Base-by-base conservation (phyloP, 1,140 invertebrate species). In the Pseudachorutes palmiensis region DNA sequence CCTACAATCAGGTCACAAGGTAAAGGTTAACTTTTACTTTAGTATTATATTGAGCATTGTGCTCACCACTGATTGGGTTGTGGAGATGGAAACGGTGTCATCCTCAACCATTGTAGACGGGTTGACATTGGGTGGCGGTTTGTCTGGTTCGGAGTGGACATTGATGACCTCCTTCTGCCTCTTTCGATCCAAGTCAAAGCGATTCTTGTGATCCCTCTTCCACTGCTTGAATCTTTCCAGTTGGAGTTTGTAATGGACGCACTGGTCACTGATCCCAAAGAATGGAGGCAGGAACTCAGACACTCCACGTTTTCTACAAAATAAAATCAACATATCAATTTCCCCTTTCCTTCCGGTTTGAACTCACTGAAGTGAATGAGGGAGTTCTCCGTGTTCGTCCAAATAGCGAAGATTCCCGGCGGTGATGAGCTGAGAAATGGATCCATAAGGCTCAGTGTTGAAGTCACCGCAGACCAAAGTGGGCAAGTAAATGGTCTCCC, bases 401-500 rank as follows among this genome's bases (percentile, higher is more conserved):
- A 63, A 2, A 24, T 45, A 41, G 5, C 14, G 32, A 57, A 91
- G 78, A 48, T 78, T 74, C 24, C 90, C 90, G n/a, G 80, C 79
- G 0, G 81, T 83, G 51, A 94, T 77, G 57, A 93, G 85, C 60
- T 85, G 78, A 72, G 91, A 87, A 0, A 94, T 82, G 0, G 45
- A 19, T 51, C 49, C 67, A 49, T 85, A 76, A 0, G 89, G 87
- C 68, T 84, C 79, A 3, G 88, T 84, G 79, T 98, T 98, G 61
- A 97, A 89, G 78, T 98, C 94, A 0, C 94, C 94, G 12, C 89
- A 88, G 57, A 97, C 65, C 65, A 97, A 85, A 1, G 91, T 83
- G 0, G 94, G 92, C 58, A 86, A 76, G 75, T 90, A 87, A 26
- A 74, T 70, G 16, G 79, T 64, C 2, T 66, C n/a, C 12, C 70